phyloP scores from a whole-genome alignment of 2,113 vertebrate species.

The Scatophagus argus region DNA sequence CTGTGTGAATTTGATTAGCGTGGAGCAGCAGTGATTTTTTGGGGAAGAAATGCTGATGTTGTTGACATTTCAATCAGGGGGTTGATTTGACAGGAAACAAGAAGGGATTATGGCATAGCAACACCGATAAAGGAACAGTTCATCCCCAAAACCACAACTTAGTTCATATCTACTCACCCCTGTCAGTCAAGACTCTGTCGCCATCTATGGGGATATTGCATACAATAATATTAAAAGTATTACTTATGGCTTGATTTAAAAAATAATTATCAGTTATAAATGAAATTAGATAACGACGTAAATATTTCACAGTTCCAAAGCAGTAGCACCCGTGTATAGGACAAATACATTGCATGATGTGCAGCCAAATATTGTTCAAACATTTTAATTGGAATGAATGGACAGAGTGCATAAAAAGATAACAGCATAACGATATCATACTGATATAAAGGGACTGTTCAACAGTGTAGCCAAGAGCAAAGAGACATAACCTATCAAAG shows the following conservation, averaged over 20 bases:
- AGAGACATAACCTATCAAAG: too few species aligned
- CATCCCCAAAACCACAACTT: slow-evolving; percentile 7
- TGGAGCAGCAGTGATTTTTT: not conserved
- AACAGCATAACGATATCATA: too few species aligned
- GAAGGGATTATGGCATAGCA: not conserved
- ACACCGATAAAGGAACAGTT: slow-evolving; percentile 7
- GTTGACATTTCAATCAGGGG: slow-evolving; percentile 17
- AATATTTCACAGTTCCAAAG: not conserved
- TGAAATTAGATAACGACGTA: not conserved
- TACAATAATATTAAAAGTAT: not conserved
- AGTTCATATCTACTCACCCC: not conserved
- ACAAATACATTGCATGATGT: not conserved
- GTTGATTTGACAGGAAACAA: slow-evolving; percentile 16
- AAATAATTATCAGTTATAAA: not conserved
- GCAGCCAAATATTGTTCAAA: too few species aligned
- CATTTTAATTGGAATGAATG: too few species aligned
- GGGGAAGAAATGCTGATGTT: not conserved
- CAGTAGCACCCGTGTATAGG: not conserved
- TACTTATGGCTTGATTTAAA: not conserved
- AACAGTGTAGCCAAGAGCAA: too few species aligned
- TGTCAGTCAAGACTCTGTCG: not conserved
- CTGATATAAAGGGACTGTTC: too few species aligned
- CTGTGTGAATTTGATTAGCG: not conserved
- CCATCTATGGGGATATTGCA: not conserved
- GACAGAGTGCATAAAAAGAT: too few species aligned